Conservation (phyloP, 2,888 invertebrate species). For the Phortica okadai region DNA sequence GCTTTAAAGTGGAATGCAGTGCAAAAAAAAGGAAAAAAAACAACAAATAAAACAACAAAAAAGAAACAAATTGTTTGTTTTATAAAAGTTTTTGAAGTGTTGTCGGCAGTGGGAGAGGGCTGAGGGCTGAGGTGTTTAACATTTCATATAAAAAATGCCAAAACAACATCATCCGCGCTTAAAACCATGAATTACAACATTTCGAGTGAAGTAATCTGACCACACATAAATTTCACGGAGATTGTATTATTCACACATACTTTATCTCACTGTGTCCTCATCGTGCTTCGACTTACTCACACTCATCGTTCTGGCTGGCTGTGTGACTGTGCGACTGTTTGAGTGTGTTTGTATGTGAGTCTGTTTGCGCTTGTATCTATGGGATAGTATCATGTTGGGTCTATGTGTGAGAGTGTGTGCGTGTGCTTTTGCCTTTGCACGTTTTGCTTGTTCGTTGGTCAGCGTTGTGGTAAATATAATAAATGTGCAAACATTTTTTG, state of each 20-base stretch:
- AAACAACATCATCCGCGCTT: conserved; percentile 45
- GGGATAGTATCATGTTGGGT: not conserved
- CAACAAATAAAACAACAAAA: no score
- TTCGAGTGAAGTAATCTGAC: conserved; percentile 66
- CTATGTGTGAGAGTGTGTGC: not conserved
- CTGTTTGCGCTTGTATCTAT: not conserved
- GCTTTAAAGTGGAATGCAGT: not conserved
- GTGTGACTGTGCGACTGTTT: conserved; percentile 20
- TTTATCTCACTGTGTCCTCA: conserved; percentile 37
- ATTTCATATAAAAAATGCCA: conserved; percentile 31
- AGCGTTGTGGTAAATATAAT: conserved; percentile 48
- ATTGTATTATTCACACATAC: conserved; percentile 54
- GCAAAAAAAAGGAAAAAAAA: not conserved
- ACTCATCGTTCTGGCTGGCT: not conserved
- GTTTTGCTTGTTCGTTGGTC: conserved; percentile 11
- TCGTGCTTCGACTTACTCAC: conserved; percentile 14
- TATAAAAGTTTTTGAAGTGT: not conserved
- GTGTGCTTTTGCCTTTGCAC: not conserved
- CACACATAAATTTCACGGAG: conserved; percentile 66
- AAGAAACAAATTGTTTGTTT: no score
- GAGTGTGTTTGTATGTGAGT: not conserved
- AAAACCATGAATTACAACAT: conserved; percentile 61
- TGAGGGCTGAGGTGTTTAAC: not conserved
- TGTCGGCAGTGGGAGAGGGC: not conserved
- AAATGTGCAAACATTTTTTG: conserved; percentile 65